Conservation (phyloP, 2,888 invertebrate species). For the Trichogramma dendrolimi region DNA sequence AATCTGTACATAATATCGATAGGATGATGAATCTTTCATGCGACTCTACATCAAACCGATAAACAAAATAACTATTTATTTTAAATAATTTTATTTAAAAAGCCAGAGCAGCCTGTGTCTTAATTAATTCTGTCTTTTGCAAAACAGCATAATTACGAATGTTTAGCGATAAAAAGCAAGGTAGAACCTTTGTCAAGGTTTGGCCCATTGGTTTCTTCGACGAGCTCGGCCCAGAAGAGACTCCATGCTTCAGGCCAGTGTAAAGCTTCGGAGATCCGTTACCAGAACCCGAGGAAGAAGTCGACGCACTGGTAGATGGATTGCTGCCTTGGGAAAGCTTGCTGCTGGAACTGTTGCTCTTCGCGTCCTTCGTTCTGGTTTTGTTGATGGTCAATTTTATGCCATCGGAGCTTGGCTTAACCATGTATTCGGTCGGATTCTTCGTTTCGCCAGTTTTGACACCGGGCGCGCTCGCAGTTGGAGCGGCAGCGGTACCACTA, state of each 20-base stretch:
- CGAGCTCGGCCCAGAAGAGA: constrained; percentile 81
- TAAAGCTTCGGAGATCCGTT: constrained; percentile 71
- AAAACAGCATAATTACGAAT: too few species aligned
- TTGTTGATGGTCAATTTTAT: constrained; percentile 91
- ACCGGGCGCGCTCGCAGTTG: constrained; percentile 41
- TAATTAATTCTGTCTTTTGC: too few species aligned
- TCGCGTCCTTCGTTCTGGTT: constrained; percentile 71
- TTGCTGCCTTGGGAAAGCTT: constrained; percentile 40
- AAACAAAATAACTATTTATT: too few species aligned
- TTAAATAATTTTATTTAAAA: too few species aligned
- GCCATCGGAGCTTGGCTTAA: constrained; percentile 82
- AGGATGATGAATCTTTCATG: too few species aligned
- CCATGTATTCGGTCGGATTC: constrained; percentile 78
- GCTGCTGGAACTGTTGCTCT: constrained; percentile 44
- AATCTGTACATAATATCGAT: too few species aligned
- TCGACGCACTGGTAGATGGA: constrained; percentile 47
- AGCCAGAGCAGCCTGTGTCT: too few species aligned
- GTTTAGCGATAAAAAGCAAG: too few species aligned
- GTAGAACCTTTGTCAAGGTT: constrained; percentile 42
- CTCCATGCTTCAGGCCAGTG: constrained; percentile 80
- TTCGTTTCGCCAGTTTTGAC: constrained; percentile 56
- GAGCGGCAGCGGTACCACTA: constrained; percentile 36
- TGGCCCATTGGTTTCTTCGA: constrained; percentile 71
- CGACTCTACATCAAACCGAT: too few species aligned
- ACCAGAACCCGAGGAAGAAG: constrained; percentile 33